Conservation (phyloP, 2,113 vertebrate species). For the Zosterops japonicus region DNA sequence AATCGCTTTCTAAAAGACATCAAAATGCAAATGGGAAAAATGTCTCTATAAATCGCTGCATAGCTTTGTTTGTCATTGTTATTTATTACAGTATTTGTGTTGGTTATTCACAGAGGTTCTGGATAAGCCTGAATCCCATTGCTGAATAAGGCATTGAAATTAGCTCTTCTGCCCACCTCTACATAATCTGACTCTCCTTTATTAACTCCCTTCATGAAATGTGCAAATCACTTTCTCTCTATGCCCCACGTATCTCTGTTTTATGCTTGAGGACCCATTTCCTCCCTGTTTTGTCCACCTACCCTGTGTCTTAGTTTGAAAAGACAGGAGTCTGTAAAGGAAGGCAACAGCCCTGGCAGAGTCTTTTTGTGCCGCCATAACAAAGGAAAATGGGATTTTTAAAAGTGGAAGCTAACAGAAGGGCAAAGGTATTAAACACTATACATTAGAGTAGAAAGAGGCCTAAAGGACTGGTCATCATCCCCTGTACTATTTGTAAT, state of each 20-base stretch:
- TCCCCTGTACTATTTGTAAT: not conserved
- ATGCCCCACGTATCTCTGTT: not conserved
- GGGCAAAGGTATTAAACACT: not conserved
- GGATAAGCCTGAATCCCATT: not conserved
- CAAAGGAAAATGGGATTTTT: not conserved
- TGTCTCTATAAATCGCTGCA: not conserved
- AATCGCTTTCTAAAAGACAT: not conserved
- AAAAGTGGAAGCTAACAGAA: not conserved
- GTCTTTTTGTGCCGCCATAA: not conserved
- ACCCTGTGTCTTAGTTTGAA: too few species aligned
- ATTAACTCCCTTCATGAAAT: not conserved
- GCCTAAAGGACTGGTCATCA: not conserved
- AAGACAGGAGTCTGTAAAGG: too few species aligned
- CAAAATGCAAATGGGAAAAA: conserved; percentile 21
- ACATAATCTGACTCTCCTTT: not conserved
- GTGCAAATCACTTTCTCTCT: not conserved
- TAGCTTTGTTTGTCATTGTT: conserved; percentile 3
- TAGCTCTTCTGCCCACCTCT: not conserved
- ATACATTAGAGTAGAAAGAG: not conserved
- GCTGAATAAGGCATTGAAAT: not conserved
- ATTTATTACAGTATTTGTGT: conserved; percentile 13
- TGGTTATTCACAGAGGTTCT: not conserved
- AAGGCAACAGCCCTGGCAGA: too few species aligned
- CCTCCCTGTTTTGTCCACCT: not conserved
- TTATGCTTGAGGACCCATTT: not conserved